Base-by-base conservation (phyloP, 2,888 invertebrate species). In the Tenthredo mesomela region DNA sequence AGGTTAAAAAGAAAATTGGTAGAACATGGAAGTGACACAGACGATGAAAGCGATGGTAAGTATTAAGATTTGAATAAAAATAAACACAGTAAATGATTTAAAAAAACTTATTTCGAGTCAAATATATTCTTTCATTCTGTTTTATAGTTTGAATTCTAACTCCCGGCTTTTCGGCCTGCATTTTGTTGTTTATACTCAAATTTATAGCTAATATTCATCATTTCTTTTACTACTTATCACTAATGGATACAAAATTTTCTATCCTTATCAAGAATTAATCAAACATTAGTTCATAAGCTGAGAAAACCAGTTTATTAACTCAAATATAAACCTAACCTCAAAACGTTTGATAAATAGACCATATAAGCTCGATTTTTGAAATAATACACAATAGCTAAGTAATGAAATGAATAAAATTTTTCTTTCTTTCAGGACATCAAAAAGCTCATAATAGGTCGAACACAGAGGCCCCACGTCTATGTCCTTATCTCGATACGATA, bases 401-500 rank as follows among this genome's bases (percentile, higher is more conserved):
- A 7, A 61, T 25, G 12, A 33, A 7, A 61, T 25, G 12, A 33
- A 33, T 33, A 6, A 67, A 67, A 73, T 43, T 40, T 29, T 18
- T 15, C 33, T n/a, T 33, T 18, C 29, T 54, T 77, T 15, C 33
- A 80, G 80, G 18, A 7, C 47, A 82, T 21, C 67, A 82, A 15
- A 82, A 82, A 12, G 2, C 43, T 3, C 15, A 65, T 61, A n/a
- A 54, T n/a, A 65, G 67, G 47, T 47, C 67, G 75, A 87, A 85
- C 47, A 83, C 82, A 15, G 85, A 89, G 54, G 90, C 88, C 21
- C 93, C 93, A 50, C 95, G 97, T 84, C 95, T 97, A 71, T 99
- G 99, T 91, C 99, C 99, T 0, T 99, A 99, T 92, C 94, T 99
- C 90, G 99, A 99, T 91, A 99, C 99, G 0, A 99, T 99, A 86